Conservation (phyloP, 2,797 vertebrate genomes). For the Eulemur rubriventer region DNA sequence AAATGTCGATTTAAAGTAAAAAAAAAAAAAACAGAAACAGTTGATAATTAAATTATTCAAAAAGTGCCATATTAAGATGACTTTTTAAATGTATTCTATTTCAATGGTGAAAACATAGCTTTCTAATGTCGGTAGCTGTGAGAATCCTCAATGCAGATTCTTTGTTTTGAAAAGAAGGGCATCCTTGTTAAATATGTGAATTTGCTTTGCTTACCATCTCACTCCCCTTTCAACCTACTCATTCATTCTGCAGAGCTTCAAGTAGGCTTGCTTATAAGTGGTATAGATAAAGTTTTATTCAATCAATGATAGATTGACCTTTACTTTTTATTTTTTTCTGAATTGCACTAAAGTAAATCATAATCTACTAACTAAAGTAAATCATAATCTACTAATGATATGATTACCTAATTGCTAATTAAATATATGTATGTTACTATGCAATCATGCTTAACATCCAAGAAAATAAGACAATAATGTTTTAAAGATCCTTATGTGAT, state of each 20-base stretch:
- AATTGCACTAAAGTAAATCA: neutral
- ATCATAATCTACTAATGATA: neutral
- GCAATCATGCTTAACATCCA: neutral
- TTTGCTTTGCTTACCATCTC: neutral
- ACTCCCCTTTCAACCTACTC: neutral
- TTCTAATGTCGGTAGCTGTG: neutral
- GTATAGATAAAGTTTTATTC: neutral
- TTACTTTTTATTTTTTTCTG: neutral
- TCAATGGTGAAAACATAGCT: neutral
- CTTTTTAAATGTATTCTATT: neutral
- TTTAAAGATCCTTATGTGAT: neutral
- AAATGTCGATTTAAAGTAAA: neutral
- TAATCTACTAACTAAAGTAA: neutral
- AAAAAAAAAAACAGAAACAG: neutral
- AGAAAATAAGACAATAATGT: neutral
- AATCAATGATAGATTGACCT: neutral
- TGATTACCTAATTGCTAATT: neutral
- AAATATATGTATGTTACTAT: neutral
- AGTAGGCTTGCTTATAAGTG: neutral
- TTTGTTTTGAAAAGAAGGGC: neutral
- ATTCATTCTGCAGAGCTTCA: neutral
- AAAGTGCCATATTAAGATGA: neutral
- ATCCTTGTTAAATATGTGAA: neutral
- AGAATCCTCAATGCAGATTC: neutral
- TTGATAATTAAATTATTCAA: neutral